These are phyloP conservation scores for Ochropleura plecta DNA, from an alignment of 2,888 invertebrate genomes.

Conservation along the genomic window DNA sequence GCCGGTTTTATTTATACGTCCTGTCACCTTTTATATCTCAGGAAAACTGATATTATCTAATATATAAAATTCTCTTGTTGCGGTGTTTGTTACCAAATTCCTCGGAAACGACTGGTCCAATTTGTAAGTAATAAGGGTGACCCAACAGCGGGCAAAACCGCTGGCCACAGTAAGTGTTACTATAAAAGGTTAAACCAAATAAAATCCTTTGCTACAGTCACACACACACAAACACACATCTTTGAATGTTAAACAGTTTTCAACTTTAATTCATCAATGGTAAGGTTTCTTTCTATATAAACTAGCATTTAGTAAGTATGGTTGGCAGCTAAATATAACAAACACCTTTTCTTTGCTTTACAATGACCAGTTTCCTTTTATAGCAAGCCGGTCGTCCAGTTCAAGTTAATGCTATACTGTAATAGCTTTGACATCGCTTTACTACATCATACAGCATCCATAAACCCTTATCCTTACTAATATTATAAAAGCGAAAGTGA, in stretches of 20 bases:
- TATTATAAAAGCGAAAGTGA: too few species aligned
- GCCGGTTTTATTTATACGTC: too few species aligned
- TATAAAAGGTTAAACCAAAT: background rate
- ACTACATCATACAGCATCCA: background rate
- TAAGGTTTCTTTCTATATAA: slow-evolving; percentile 20
- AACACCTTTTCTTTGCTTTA: slow-evolving; percentile 59
- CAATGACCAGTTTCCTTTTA: slow-evolving; percentile 67
- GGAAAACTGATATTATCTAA: background rate
- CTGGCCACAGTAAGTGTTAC: too few species aligned
- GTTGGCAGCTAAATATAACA: slow-evolving; percentile 46
- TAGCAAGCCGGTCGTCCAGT: slow-evolving; percentile 26
- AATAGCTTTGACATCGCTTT: background rate
- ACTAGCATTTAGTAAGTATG: background rate
- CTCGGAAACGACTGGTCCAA: too few species aligned
- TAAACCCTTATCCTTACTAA: too few species aligned
- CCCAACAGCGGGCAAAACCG: too few species aligned
- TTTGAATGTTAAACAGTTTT: background rate
- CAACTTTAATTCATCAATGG: accelerated
- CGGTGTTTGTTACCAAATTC: too few species aligned
- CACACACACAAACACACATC: too few species aligned
- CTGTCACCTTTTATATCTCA: too few species aligned
- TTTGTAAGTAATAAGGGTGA: too few species aligned
- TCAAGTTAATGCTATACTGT: slow-evolving; percentile 8
- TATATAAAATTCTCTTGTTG: too few species aligned
- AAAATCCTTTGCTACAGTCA: too few species aligned